Conservation (phyloP, 1,140 invertebrate genomes). For the Drosophila asahinai region DNA sequence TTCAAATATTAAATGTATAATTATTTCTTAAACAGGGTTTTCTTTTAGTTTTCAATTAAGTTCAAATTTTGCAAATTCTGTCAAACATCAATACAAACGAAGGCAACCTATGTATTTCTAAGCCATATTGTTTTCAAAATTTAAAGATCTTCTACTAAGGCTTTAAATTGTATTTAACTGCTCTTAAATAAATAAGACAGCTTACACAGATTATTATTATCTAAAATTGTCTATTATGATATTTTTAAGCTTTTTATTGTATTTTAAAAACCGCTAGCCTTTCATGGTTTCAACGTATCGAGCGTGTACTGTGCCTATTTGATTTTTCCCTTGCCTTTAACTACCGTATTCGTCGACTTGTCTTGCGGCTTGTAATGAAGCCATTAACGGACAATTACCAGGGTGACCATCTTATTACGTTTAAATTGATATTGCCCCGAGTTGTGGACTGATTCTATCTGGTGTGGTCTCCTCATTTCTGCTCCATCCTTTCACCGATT, state of each 20-base stretch:
- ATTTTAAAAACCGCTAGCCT: background rate
- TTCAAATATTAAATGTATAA: no score
- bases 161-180: no score
- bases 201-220: no score
- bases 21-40: background rate
- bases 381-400: constrained; percentile 73
- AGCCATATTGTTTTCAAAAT: background rate
- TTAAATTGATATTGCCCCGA: constrained; percentile 53
- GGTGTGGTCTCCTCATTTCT: constrained; percentile 1
- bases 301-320: constrained; percentile 12
- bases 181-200: background rate
- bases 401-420: constrained; percentile 57
- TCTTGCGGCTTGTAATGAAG: constrained; percentile 69
- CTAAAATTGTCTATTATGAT: background rate
- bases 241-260: background rate
- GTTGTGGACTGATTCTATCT: constrained; percentile 25
- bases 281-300: background rate
- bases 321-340: constrained; percentile 41
- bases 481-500: constrained; percentile 27
- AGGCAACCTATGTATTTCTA: background rate
- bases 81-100: background rate
- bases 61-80: background rate
- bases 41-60: background rate
- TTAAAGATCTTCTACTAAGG: no score
- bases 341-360: constrained; percentile 38